Conservation (phyloP, 1,140 invertebrate genomes). For the Portunus trituberculatus region DNA sequence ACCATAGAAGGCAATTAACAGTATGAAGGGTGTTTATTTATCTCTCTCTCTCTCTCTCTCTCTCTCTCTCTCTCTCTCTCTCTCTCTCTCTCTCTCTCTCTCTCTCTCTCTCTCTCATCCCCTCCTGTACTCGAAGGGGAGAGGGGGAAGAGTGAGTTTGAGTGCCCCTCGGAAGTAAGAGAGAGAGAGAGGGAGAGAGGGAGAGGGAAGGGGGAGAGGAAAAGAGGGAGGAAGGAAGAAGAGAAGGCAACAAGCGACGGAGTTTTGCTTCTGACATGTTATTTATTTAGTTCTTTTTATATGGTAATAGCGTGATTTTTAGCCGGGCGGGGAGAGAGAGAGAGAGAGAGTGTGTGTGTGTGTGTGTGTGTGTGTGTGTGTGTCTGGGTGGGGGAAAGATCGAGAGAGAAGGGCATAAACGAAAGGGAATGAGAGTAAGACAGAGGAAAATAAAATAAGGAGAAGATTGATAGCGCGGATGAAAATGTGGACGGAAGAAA, state of each 20-base stretch:
- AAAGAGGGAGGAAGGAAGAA: background rate
- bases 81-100: slow-evolving; percentile 34
- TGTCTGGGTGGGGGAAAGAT: background rate
- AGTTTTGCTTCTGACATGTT: slow-evolving; percentile 62
- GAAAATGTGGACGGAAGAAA: background rate
- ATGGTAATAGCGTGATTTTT: slow-evolving; percentile 68
- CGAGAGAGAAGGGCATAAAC: background rate
- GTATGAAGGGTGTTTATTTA: background rate
- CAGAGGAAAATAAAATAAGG: background rate
- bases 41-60: slow-evolving; percentile 1
- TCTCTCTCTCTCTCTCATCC: background rate
- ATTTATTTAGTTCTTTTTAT: slow-evolving; percentile 73
- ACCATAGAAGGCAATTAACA: slow-evolving; percentile 34
- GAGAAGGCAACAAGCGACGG: background rate
- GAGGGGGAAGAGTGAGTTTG: background rate
- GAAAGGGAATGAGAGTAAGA: background rate
- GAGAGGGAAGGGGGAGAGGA: background rate
- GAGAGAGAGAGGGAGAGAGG: background rate
- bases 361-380: background rate
- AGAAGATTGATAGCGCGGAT: background rate
- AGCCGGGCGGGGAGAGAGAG: background rate
- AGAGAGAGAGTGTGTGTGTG: background rate
- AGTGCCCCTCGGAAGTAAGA: slow-evolving; percentile 4
- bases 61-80: slow-evolving; percentile 38
- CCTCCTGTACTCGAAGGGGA: background rate